These are phyloP conservation scores for Endomychus coccineus DNA, from an alignment of 2,888 invertebrate species.

Conservation along the genomic window DNA sequence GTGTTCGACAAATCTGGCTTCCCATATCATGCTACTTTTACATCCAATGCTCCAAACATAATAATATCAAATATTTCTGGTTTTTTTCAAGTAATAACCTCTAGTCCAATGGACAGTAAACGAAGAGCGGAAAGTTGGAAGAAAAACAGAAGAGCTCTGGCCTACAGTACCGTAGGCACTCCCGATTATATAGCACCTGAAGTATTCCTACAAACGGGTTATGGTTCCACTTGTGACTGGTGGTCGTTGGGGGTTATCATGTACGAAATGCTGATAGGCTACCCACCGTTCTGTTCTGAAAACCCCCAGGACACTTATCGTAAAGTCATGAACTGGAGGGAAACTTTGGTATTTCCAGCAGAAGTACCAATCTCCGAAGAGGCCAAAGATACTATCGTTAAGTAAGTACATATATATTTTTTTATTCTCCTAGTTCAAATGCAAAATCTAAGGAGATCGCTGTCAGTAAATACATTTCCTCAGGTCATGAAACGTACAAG, in stretches of 20 bases:
- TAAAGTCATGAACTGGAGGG: conserved; percentile 99
- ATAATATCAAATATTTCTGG: too few species aligned
- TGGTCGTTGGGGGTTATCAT: conserved; percentile 99
- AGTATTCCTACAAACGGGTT: conserved; percentile 96
- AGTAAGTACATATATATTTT: conserved; percentile 29
- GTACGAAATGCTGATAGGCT: conserved; percentile 99
- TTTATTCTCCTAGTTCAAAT: too few species aligned
- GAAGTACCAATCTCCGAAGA: conserved; percentile 99
- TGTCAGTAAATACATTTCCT: neutral
- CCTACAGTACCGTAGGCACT: conserved; percentile 92
- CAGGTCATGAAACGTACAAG: neutral
- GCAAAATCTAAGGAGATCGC: neutral
- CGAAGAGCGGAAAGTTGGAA: conserved; percentile 99
- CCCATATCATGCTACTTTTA: too few species aligned
- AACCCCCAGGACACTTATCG: conserved; percentile 94
- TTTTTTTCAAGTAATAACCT: conserved; percentile 47
- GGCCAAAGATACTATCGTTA: conserved; percentile 86
- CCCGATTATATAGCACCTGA: conserved; percentile 99
- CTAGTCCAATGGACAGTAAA: conserved; percentile 91
- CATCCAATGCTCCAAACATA: too few species aligned
- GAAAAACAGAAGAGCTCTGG: conserved; percentile 89
- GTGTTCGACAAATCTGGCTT: too few species aligned
- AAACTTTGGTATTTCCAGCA: conserved; percentile 96
- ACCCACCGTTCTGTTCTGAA: conserved; percentile 99
- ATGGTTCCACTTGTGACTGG: conserved; percentile 98